A percentile compares a stretch with the other conserved stretches of the same genome.
These are phyloP conservation scores for Penaeus vannamei DNA, from an alignment of 1,140 invertebrate genomes.

Conservation along the genomic window DNA sequence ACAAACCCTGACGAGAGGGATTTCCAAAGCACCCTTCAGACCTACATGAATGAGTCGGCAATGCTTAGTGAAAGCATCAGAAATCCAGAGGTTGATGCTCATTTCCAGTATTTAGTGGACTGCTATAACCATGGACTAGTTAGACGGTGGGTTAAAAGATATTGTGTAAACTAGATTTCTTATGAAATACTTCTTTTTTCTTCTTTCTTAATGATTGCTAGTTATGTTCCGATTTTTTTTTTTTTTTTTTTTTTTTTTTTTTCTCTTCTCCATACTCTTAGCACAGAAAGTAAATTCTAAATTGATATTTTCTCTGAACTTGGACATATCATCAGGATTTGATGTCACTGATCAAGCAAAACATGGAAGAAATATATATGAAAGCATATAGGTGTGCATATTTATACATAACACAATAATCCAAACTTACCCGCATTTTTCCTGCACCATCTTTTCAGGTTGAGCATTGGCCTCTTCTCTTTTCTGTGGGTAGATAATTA, in stretches of 20 bases:
- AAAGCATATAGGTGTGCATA: too few relatives aligned
- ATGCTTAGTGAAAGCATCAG: constrained; percentile 69
- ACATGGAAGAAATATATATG: too few relatives aligned
- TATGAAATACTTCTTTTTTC: neutral
- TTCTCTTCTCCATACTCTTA: too few relatives aligned
- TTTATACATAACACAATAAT: neutral
- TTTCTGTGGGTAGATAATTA: constrained; percentile 71
- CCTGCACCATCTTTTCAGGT: constrained; percentile 32
- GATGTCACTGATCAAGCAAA: too few relatives aligned
- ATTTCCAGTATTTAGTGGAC: constrained; percentile 69
- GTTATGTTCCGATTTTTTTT: too few relatives aligned
- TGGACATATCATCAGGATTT: too few relatives aligned
- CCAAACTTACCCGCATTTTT: neutral
- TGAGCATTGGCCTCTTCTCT: constrained; percentile 71
- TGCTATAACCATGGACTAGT: constrained; percentile 70
- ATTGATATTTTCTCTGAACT: too few relatives aligned
- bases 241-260: too few relatives aligned
- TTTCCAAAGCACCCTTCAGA: constrained; percentile 32
- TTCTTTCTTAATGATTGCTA: too few relatives aligned
- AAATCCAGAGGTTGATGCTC: constrained; percentile 70
- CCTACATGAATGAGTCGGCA: constrained; percentile 57
- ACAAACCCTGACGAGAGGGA: constrained; percentile 55
- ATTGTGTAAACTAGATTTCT: neutral
- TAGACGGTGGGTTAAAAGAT: constrained; percentile 55
- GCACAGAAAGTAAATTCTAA: too few relatives aligned